Base-by-base conservation (phyloP, 2,113 vertebrate species). In the Poecile atricapillus region DNA sequence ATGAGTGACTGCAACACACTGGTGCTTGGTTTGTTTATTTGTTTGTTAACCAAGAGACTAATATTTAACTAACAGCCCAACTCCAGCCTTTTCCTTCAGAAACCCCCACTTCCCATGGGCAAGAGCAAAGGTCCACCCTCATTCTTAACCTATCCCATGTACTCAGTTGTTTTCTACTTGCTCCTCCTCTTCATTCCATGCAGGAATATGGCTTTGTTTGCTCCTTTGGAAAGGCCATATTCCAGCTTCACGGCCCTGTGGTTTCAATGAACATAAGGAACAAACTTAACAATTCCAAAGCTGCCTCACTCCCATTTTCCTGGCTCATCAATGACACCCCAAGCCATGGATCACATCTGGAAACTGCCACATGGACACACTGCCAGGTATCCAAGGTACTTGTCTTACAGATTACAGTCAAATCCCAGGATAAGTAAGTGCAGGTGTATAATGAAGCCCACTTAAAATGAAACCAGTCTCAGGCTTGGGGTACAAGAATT, bases 321-420 rank as follows among this genome's bases (percentile, higher is more conserved):
- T 9, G 44, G 78, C 78, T 35, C 24, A 33, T 21, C 55, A 19
- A 35, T 16, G 33, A 15, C 59, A 60, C 27, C 7, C 31, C 0
- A 3, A 83, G 37, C 53, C 60, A 19, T 0, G 13, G 4, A 63
- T 52, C 53, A 39, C 62, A 55, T 14, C 69, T 58, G 13, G 33
- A 5, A 60, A 12, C 1, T 20, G 35, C 49, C 62, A 9, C 5
- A 39, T 0, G 6, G 30, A 15, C 31, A 15, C 2, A 0, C 0
- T 53, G 49, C 64, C 16, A 78, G 46, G 28, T 35, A 62, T 50
- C 55, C 74, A 31, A 2, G 10, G 25, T 3, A 14, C 30, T 11
- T 31, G 28, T 46, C 50, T 41, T 4, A 20, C 17, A 71, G 62
- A 59, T 68, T 50, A 33, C 71, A 43, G 7, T 4, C 74, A 58